A percentile compares a stretch with the other conserved stretches of the same genome.
phyloP scores from a whole-genome alignment of 2,888 invertebrate genomes.

The Andrena dorsata region DNA sequence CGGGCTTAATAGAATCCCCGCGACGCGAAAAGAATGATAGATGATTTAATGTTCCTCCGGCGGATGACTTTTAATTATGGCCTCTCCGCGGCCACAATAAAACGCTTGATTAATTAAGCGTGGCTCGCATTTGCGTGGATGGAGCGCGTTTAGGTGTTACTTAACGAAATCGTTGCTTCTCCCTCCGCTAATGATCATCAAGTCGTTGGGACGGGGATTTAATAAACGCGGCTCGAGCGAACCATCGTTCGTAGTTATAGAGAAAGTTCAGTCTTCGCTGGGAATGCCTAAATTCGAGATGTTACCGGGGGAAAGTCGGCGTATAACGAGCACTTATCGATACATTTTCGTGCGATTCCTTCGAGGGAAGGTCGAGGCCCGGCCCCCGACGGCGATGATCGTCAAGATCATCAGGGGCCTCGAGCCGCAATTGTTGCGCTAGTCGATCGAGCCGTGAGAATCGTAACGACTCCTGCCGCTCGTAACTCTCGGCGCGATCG shows the following conservation, averaged over 20 bases:
- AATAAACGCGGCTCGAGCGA: too few relatives aligned
- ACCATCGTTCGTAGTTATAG: background rate
- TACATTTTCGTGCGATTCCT: constrained; percentile 43
- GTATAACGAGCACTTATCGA: background rate
- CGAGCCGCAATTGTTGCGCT: constrained; percentile 61
- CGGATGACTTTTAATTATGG: constrained; percentile 63
- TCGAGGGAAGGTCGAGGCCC: constrained; percentile 47
- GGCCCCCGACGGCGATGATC: constrained; percentile 66
- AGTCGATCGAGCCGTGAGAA: constrained; percentile 76
- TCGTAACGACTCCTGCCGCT: constrained; percentile 69
- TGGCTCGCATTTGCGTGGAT: constrained; percentile 20
- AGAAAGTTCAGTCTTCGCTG: constrained; percentile 30
- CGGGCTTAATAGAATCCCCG: constrained; percentile 44
- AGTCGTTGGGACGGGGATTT: constrained; percentile 39
- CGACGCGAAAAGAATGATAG: constrained; percentile 58
- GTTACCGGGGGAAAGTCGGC: background rate
- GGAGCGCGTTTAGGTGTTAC: constrained; percentile 51
- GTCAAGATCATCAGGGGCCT: constrained; percentile 74
- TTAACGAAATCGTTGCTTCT: constrained; percentile 45
- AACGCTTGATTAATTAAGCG: constrained; percentile 60
- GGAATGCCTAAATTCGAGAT: background rate
- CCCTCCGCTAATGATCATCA: constrained; percentile 35
- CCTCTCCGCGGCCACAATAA: constrained; percentile 44
- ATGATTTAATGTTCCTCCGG: constrained; percentile 51
- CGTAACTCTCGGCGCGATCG: constrained; percentile 51